Conservation (phyloP, 2,797 vertebrate genomes). For the Liasis olivaceus region DNA sequence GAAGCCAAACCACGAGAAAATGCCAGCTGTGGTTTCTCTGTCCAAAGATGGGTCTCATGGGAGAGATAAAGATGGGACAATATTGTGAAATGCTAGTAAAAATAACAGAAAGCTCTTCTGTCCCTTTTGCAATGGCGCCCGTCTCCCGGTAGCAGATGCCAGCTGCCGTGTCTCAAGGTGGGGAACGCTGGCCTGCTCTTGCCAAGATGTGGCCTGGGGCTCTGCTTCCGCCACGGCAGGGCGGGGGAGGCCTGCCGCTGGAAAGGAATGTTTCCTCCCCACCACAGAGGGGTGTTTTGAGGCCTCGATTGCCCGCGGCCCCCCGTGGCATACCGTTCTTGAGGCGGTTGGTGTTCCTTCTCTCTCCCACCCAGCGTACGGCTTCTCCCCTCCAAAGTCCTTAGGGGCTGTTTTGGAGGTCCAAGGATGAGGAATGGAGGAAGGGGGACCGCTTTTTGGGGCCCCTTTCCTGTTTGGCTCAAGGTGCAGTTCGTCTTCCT, state of each 20-base stretch:
- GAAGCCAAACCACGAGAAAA: constrained; percentile 53
- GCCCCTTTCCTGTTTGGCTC: too few relatives aligned
- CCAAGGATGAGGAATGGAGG: too few relatives aligned
- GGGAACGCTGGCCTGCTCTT: not conserved
- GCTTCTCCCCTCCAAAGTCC: not conserved
- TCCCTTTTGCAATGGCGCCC: not conserved
- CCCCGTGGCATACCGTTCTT: not conserved
- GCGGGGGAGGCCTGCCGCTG: not conserved
- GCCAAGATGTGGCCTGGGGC: too few relatives aligned
- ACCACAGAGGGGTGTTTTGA: not conserved
- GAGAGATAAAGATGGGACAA: not conserved
- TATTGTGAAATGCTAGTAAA: not conserved
- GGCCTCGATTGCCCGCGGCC: not conserved
- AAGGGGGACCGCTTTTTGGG: too few relatives aligned
- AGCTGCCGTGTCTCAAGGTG: not conserved
- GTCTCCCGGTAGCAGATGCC: not conserved
- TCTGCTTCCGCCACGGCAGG: not conserved
- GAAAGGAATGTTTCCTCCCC: not conserved
- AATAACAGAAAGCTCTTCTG: not conserved
- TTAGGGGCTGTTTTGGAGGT: too few relatives aligned
- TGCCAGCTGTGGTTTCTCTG: constrained; percentile 2
- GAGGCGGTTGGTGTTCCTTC: rapidly evolving
- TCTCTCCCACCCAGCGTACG: rapidly evolving
- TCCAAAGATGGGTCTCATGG: too few relatives aligned
- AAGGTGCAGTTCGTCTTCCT: too few relatives aligned